Evolutionary conservation across 2,888 invertebrate genomes (phyloP), one percentile per base, ranked within the genome.

Genomic region (Melinaea marsaeus): DNA sequence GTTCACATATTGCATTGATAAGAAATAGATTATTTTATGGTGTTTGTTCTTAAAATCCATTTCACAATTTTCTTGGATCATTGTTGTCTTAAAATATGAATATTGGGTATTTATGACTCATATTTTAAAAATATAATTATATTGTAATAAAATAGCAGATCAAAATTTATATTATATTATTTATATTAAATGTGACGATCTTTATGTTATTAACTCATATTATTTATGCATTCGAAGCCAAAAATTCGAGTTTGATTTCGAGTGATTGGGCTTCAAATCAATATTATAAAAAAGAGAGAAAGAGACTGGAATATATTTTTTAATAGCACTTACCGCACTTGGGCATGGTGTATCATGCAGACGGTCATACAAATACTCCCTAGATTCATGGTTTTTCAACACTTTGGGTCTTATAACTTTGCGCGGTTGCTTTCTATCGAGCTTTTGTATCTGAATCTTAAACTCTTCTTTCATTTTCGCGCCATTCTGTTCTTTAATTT

Each of bases 291-390:
- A 22, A 22, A 22, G 22, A 22, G 22, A 22, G 22, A 22, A 22
- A 22, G 22, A 22, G 22, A 22, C 22, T 32, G 45, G 32, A 13
- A 0, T 33, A 37, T 51, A n/a, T 33, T 57, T 35, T 9, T 22
- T 34, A 58, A 32, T 35, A 22, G 2, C 3, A 85, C 89, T 87
- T 69, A 90, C 89, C 77, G 70, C 76, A 66, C 85, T 82, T 1
- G 90, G 90, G 68, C 88, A 87, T 2, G 81, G 77, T 2, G 79
- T 72, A 59, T 84, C 84, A 69, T 84, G 86, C 13, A 90, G 76
- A 0, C 90, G 84, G 68, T 90, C 90, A 66, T 90, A 90, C 68
- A 90, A 70, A 65, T 82, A 84, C 2, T 85, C 81, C 58, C 69
- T 71, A 0, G 86, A 84, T 67, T 88, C 89, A 33, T 77, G 64